Evolutionary conservation across 2,888 invertebrate species (phyloP), one percentile per base, ranked within the genome.

Genomic region (Deladenus siricidicola): DNA sequence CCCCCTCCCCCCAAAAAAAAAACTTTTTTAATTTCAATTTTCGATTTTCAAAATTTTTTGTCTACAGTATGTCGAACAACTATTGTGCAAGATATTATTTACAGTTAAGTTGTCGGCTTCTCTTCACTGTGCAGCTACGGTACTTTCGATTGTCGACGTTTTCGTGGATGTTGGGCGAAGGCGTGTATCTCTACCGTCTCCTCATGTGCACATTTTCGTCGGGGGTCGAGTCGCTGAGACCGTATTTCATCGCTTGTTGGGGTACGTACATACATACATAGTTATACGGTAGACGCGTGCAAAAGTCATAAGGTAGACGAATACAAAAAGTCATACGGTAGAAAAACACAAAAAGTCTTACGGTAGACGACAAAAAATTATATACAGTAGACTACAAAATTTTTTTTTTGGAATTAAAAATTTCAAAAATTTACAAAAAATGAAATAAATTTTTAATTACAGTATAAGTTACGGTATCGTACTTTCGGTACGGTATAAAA

Each of bases 91-190:
- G 29, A 52, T 44, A 47, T 62, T 26, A 63, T 62, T 60, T 44
- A 42, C 62, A 74, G 72, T 54, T 71, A 1, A 61, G 65, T 51
- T 77, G 77, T 56, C 70, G 76, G 0, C 42, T 78, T 6, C 54
- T 74, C 34, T 76, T 74, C 64, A 63, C 67, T 6, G 54, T 74
- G 14, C 76, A 78, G 54, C 63, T 75, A 4, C 68, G 76, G 1
- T 82, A 82, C 67, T 79, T 78, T 28, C 79, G 82, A 39, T 71
- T 82, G 56, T 79, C 80, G 43, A 82, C 81, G 60, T 83, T 83
- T 73, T 78, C 80, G 70, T 83, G 83, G 83, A 83, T 83, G 82
- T 80, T 83, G 50, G 73, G 72, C 19, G 82, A 83, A 68, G 82
- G 69, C 1, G 81, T 81, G 60, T 83, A 83, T 69, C 75, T 83